Percentiles rank a stretch among this genome's conserved stretches.
Conservation (phyloP, 2,888 invertebrate genomes). For the Drosophila pseudotalamancana region DNA sequence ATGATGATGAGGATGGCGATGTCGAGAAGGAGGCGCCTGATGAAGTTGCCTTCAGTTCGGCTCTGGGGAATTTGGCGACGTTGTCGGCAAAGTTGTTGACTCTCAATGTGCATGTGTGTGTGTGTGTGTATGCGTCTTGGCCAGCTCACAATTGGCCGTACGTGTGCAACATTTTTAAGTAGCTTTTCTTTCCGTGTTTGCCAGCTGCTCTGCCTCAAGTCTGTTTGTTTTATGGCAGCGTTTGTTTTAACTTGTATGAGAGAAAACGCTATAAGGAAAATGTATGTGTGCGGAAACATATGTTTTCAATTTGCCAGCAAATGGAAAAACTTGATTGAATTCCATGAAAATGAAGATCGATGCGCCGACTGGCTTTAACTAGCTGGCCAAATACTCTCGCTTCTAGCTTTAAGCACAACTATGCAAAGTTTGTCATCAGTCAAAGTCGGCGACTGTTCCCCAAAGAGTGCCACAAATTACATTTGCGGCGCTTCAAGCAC, state of each 20-base stretch:
- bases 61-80: conserved; percentile 65
- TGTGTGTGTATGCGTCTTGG: conserved; percentile 33
- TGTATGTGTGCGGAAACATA: conserved; percentile 53
- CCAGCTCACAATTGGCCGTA: conserved; percentile 72
- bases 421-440: conserved; percentile 64
- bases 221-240: conserved; percentile 66
- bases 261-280: conserved; percentile 18
- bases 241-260: conserved; percentile 59
- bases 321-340: conserved; percentile 80
- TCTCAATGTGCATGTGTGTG: conserved; percentile 16
- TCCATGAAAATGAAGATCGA: conserved; percentile 60
- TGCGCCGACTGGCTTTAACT: conserved; percentile 20
- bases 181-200: conserved; percentile 61
- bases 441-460: conserved; percentile 53
- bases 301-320: conserved; percentile 76
- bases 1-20: conserved; percentile 40
- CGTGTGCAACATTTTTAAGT: conserved; percentile 80
- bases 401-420: conserved; percentile 38
- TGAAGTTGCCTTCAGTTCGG: conserved; percentile 63
- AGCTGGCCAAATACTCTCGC: background rate
- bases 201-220: conserved; percentile 37
- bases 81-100: conserved; percentile 70
- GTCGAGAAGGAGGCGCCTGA: conserved; percentile 62
- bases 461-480: conserved; percentile 65
- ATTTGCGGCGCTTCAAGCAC: conserved; percentile 61